Percentiles rank a stretch among this genome's conserved stretches.
Evolutionary conservation across 2,113 vertebrate genomes (phyloP).

Genomic region (zebrafish (Danio rerio)): GRCz12tu NC_133195.1:50232001-50232500

Average conservation of each 20-base stretch:
- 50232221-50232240: too few relatives aligned
- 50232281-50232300: conserved; percentile 22
- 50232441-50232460: conserved; percentile 25
- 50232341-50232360: neutral
- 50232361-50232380: neutral
- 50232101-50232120: too few relatives aligned
- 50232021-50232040: too few relatives aligned
- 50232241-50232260: neutral
- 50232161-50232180: too few relatives aligned
- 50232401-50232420: neutral
- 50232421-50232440: neutral
- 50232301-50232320: conserved; percentile 29
- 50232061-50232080: too few relatives aligned
- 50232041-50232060: too few relatives aligned
- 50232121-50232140: too few relatives aligned
- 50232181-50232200: too few relatives aligned
- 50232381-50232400: conserved; percentile 33
- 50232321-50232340: conserved; percentile 40
- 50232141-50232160: too few relatives aligned
- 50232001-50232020: too few relatives aligned
- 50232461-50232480: conserved; percentile 19
- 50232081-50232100: too few relatives aligned
- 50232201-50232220: too few relatives aligned
- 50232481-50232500: neutral
- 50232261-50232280: neutral